These are phyloP conservation scores for Alitta virens DNA, from an alignment of 2,888 invertebrate genomes.

Conservation along the genomic window DNA sequence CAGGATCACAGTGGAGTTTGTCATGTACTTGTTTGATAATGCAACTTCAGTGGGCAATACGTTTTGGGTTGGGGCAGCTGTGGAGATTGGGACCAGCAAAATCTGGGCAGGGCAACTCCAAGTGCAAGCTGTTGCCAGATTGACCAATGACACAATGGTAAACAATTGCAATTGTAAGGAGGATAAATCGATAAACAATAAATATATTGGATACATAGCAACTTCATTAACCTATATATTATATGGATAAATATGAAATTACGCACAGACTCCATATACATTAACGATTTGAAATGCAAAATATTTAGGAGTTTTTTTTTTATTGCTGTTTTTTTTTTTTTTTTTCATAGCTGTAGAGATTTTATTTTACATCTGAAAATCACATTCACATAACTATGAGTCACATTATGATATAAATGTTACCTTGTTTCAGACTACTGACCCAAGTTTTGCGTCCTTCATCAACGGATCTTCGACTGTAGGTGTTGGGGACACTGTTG, in stretches of 20 bases:
- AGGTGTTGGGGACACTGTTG: background rate
- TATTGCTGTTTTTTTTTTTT: too few relatives aligned
- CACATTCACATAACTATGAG: too few relatives aligned
- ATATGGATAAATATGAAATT: background rate
- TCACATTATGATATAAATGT: too few relatives aligned
- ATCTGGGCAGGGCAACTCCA: slow-evolving; percentile 42
- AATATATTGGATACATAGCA: background rate
- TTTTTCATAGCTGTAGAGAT: too few relatives aligned
- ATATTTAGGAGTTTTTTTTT: too few relatives aligned
- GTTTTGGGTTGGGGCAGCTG: slow-evolving; percentile 38
- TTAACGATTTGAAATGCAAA: too few relatives aligned
- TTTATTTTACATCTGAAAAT: too few relatives aligned
- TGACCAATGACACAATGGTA: background rate
- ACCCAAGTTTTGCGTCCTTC: too few relatives aligned
- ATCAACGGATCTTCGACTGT: too few relatives aligned
- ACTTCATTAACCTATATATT: background rate
- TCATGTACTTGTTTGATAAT: slow-evolving; percentile 34
- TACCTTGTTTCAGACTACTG: too few relatives aligned
- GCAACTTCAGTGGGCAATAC: slow-evolving; percentile 22
- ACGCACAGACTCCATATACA: background rate
- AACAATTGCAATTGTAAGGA: background rate
- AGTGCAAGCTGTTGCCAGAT: slow-evolving; percentile 10
- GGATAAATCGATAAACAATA: background rate
- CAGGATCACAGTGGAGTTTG: slow-evolving; percentile 35
- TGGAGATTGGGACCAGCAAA: slow-evolving; percentile 37